A percentile compares a stretch with the other conserved stretches of the same genome.
Conservation (phyloP, 2,113 vertebrate species). For the Dicaeum eximium region DNA sequence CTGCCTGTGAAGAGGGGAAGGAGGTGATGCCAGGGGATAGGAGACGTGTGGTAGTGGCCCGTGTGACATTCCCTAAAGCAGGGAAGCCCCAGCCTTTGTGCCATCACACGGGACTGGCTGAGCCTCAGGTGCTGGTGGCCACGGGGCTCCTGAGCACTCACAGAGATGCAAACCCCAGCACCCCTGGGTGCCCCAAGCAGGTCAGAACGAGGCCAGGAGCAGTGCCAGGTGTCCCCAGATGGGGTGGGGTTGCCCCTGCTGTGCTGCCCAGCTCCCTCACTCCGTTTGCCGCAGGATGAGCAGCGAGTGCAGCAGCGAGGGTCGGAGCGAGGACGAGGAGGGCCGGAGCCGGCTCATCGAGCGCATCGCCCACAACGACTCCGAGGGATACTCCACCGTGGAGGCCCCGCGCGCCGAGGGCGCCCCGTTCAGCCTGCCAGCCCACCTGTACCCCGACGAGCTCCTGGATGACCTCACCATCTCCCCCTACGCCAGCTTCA, state of each 20-base stretch:
- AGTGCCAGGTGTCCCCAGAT: background rate
- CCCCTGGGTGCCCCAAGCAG: accelerated
- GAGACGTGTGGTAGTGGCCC: accelerated
- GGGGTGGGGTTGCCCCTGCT: background rate
- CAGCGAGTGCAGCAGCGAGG: conserved; percentile 35
- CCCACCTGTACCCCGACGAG: conserved; percentile 70
- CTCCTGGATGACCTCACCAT: conserved; percentile 87
- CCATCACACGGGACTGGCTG: accelerated
- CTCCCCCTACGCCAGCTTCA: conserved; percentile 95
- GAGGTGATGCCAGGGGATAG: background rate
- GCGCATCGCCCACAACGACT: conserved; percentile 64
- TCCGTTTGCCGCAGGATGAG: background rate
- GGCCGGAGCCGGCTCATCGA: conserved; percentile 58
- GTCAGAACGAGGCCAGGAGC: background rate
- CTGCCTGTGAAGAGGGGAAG: background rate
- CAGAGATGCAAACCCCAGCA: accelerated
- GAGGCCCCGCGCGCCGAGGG: conserved; percentile 62
- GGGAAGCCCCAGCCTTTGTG: background rate
- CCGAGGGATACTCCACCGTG: conserved; percentile 82
- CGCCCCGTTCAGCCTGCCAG: conserved; percentile 65
- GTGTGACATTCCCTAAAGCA: accelerated
- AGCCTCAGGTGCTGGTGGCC: background rate
- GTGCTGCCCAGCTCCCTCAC: background rate
- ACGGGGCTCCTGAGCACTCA: accelerated
- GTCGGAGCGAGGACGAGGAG: background rate